These are phyloP conservation scores for Litoditis marina DNA, from an alignment of 2,888 invertebrate genomes.

Conservation along the genomic window DNA sequence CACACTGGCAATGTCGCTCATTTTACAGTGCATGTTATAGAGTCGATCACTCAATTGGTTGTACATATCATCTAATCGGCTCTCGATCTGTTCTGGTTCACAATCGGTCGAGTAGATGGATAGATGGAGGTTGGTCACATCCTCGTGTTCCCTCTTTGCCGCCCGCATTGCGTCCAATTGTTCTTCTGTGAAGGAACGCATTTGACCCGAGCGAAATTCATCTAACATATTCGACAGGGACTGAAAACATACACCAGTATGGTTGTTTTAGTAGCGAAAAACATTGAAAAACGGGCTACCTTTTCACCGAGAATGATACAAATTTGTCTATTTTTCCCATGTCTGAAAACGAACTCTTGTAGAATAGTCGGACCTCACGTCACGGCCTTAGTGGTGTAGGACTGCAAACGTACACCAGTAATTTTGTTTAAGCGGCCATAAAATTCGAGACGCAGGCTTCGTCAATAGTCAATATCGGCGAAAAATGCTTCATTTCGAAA, in stretches of 20 bases:
- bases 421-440: too few species aligned
- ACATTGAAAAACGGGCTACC: neutral
- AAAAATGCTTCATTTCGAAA: too few species aligned
- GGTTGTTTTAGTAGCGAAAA: neutral
- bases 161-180: conserved; percentile 30
- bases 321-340: too few species aligned
- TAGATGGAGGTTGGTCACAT: conserved; percentile 34
- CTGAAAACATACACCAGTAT: conserved; percentile 8
- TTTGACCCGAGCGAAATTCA: conserved; percentile 37
- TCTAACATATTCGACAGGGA: conserved; percentile 25
- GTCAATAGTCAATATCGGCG: too few species aligned
- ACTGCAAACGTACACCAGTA: too few species aligned
- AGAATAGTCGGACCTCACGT: too few species aligned
- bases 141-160: conserved; percentile 40
- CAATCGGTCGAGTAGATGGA: conserved; percentile 18
- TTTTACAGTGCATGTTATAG: conserved; percentile 12
- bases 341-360: too few species aligned
- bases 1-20: neutral
- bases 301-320: too few species aligned
- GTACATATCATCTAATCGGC: conserved; percentile 7
- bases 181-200: conserved; percentile 32
- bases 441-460: too few species aligned
- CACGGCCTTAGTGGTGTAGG: too few species aligned
- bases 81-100: conserved; percentile 3
- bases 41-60: conserved; percentile 6